Evolutionary conservation across 2,888 invertebrate species (phyloP).

Genomic region (Physocephala rufipes): DNA sequence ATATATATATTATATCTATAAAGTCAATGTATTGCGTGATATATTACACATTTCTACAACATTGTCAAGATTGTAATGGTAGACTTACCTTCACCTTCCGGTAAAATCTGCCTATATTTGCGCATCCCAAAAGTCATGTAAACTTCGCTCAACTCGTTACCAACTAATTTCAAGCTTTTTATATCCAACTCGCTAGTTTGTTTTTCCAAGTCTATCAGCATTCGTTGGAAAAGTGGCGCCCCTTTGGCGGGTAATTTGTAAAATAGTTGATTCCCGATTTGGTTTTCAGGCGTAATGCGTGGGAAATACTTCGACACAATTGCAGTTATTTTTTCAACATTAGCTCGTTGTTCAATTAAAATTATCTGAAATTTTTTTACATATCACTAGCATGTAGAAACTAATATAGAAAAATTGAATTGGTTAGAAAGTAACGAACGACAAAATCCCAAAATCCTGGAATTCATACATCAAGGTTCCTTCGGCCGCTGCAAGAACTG

Average conservation of each 20-base stretch:
- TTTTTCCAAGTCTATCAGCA: constrained; percentile 53
- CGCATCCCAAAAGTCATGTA: constrained; percentile 52
- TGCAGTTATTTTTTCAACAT: constrained; percentile 50
- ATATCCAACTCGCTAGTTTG: constrained; percentile 49
- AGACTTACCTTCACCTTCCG: constrained; percentile 44
- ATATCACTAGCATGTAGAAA: too few relatives aligned
- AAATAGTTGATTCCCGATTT: constrained; percentile 54
- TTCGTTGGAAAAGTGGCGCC: constrained; percentile 47
- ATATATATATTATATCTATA: too few relatives aligned
- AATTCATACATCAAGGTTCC: too few relatives aligned
- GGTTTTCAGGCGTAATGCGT: constrained; percentile 50
- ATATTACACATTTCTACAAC: background rate
- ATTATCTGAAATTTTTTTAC: constrained; percentile 46
- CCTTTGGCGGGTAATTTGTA: constrained; percentile 45
- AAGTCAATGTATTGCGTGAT: too few relatives aligned
- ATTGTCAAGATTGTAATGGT: too few relatives aligned
- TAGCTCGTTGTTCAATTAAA: constrained; percentile 49
- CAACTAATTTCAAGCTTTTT: constrained; percentile 49
- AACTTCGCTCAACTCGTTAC: constrained; percentile 52
- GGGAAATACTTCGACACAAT: constrained; percentile 47
- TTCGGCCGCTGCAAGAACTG: too few relatives aligned
- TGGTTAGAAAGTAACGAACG: too few relatives aligned
- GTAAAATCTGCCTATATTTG: constrained; percentile 49
- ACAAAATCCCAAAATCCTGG: too few relatives aligned
- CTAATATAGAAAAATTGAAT: too few relatives aligned